A percentile compares a stretch with the other conserved stretches of the same genome.
Conservation (phyloP, 2,113 vertebrate species). For the Cololabis saira region DNA sequence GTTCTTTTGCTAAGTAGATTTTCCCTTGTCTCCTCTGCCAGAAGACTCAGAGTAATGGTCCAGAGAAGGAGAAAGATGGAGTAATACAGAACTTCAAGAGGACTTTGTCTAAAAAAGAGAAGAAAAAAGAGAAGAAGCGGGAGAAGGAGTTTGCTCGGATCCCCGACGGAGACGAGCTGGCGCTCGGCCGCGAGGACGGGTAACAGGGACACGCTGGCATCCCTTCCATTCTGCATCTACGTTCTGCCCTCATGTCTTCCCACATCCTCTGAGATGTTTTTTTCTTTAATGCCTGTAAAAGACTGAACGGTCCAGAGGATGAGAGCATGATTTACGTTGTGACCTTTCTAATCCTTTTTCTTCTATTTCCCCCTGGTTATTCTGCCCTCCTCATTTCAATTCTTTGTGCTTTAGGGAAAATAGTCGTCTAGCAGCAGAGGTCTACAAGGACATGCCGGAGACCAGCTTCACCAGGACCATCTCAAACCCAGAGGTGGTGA, state of each 20-base stretch:
- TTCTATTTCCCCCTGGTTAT: not conserved
- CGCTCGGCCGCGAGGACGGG: constrained; percentile 87
- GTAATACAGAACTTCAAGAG: constrained; percentile 99
- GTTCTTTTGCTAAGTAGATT: too few species aligned
- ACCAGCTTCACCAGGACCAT: constrained; percentile 98
- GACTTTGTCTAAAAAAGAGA: constrained; percentile 97
- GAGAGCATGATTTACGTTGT: constrained; percentile 27
- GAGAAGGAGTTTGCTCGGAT: constrained; percentile 90
- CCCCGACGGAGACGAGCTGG: constrained; percentile 88
- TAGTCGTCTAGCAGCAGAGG: constrained; percentile 93
- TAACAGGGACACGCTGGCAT: constrained; percentile 56
- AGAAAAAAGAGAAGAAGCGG: constrained; percentile 95
- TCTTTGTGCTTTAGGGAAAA: constrained; percentile 85
- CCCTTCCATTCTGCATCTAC: constrained; percentile 44
- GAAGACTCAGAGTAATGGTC: constrained; percentile 96
- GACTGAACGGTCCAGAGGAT: constrained; percentile 5
- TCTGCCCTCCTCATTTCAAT: not conserved
- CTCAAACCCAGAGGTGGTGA: constrained; percentile 98
- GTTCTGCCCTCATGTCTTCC: constrained; percentile 14
- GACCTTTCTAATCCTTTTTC: constrained; percentile 13
- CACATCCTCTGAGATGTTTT: constrained; percentile 34
- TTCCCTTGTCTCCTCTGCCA: constrained; percentile 50
- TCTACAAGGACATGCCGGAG: constrained; percentile 99
- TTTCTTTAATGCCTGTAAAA: constrained; percentile 18
- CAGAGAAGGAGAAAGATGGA: constrained; percentile 96